Conservation (phyloP, 2,113 vertebrate species). For the Anarhynchus alexandrinus region DNA sequence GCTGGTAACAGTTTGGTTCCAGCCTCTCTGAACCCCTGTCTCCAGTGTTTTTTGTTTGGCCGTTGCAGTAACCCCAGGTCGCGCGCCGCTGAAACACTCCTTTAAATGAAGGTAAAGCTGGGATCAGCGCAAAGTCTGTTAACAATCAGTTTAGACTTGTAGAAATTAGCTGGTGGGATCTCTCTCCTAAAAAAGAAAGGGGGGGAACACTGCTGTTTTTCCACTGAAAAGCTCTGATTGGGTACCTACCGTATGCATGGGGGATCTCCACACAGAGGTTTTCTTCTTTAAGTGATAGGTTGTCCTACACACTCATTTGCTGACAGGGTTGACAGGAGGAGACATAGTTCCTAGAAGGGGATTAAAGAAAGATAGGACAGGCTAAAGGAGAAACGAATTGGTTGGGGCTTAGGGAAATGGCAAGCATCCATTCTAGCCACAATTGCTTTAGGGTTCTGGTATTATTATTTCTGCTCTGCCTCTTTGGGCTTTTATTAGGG, state of each 20-base stretch:
- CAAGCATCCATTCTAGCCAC: not conserved
- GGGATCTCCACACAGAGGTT: not conserved
- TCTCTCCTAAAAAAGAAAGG: not conserved
- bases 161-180: not conserved
- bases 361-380: not conserved
- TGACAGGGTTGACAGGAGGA: not conserved
- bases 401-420: not conserved
- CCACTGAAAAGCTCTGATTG: not conserved
- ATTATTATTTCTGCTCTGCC: slow-evolving; percentile 27
- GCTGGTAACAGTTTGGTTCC: not conserved
- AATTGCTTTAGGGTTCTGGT: not conserved
- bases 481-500: slow-evolving; percentile 5
- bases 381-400: not conserved
- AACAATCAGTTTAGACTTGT: slow-evolving; percentile 3
- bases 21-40: not conserved
- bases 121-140: not conserved
- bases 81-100: not conserved
- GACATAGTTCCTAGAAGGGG: not conserved
- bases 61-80: not conserved
- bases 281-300: not conserved
- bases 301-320: not conserved
- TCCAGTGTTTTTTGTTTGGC: not conserved
- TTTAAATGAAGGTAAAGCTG: not conserved
- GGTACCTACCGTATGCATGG: not conserved
- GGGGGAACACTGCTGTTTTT: not conserved